Base-by-base conservation (phyloP, 2,113 vertebrate genomes). In the Poicephalus gulielmi region DNA sequence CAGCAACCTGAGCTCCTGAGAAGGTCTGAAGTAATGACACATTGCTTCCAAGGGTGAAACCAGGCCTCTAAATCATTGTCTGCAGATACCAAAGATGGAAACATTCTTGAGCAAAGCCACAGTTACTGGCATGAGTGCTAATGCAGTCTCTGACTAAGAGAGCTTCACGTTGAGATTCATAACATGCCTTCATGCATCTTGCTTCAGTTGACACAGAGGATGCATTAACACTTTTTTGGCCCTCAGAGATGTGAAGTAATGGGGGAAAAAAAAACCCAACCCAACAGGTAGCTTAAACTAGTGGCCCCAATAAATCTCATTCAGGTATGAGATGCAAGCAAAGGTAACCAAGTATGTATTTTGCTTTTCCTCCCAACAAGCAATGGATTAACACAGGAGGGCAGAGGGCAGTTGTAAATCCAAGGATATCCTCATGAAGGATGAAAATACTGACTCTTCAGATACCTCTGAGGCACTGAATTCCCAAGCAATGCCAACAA, bases 231-330 rank as follows among this genome's bases (percentile, higher is more conserved):
- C 33, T 41, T 33, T 43, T 37, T 69, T 22, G 64, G 3, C 12
- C 7, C 39, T 47, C 22, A 60, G 11, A 90, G 4, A 57, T 27
- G 15, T 27, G 27, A 76, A 4, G 5, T 41, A 24, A 4, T 28
- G 3, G 5, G 8, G 6, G 3, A 1, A 7, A 20, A 39, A 44
- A 35, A 13, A 8, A 6, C 19, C 18, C 37, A 30, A 2, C 1
- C 6, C 28, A 52, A 41, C 20, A 76, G 7, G 11, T 1, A 63
- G 8, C 43, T 73, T 77, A 31, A 92, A 73, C 12, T 4, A 63
- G 30, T 6, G 6, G 15, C 68, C 43, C 25, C 63, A 60, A 43
- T 39, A 85, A 90, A 92, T 68, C 18, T 47, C 2, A 74, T 7
- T 30, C 10, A 73, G 47, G 19, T 20, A 50, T 11, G 17, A 50